Evolutionary conservation across 2,888 invertebrate species (phyloP), one percentile per base, ranked within the genome.

Genomic region (Merodon equestris): DNA sequence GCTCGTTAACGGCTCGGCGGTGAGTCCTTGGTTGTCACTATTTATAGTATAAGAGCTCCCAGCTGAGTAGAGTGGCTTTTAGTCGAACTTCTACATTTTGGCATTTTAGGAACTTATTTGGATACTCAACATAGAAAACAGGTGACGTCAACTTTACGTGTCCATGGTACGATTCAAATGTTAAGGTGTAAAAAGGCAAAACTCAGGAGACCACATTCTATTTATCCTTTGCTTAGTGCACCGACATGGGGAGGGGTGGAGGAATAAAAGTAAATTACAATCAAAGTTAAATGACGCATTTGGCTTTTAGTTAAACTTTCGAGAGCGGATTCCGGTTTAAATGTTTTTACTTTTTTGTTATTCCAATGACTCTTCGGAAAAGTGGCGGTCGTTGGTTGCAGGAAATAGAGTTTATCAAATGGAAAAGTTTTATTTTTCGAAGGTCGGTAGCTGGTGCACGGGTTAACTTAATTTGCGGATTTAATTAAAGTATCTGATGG

Each of bases 1-100:
- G 47, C 61, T 67, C 67, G 73, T 77, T 77, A 73, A 67, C 73
- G 67, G 73, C 73, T 67, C 73, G 61, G 36, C 44, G 61, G 66
- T 73, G 57, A 34, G 58, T 73, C 66, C 67, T 66, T 60, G 63
- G 57, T 9, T 50, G 27, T 2, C 27, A 27, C 27, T 27, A 7
- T 27, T 4, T 27, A n/a, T n/a, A n/a, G n/a, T n/a, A n/a, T 27
- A 27, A 7, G 7, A 27, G 27, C 7, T 2, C 2, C 27, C 7
- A 4, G 27, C 27, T 27, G 34, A 17, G 17, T n/a, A n/a, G n/a
- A n/a, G n/a, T 40, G 40, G n/a, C 17, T 57, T 36, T 50, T 34
- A 57, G 44, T 15, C 19, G 67, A 13, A 44, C 45, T 61, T 56
- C 54, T 19, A 10, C 50, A 44, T 38, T 14, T 17, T 13, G 50